These are phyloP conservation scores for Felis chaus DNA, from an alignment of 2,113 vertebrate genomes.

Conservation along the genomic window DNA sequence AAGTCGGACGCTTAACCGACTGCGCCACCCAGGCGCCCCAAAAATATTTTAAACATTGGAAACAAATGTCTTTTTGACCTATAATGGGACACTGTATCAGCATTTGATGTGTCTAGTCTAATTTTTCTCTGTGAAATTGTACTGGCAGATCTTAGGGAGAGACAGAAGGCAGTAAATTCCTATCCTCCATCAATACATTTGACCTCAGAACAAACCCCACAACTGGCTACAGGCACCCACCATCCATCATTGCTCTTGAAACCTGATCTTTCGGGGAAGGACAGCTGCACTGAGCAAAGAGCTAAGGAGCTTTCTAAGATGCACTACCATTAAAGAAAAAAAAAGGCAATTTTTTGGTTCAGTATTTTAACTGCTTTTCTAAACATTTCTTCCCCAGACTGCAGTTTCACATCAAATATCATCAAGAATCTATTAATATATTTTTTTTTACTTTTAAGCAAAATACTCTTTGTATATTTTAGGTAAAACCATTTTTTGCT, in stretches of 20 bases:
- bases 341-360: slow-evolving; percentile 63
- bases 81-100: slow-evolving; percentile 55
- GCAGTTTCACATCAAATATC: neutral
- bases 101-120: slow-evolving; percentile 52
- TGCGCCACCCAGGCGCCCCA: neutral
- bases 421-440: slow-evolving; percentile 43
- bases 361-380: slow-evolving; percentile 67
- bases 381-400: slow-evolving; percentile 54
- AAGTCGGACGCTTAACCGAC: too few species aligned
- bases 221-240: slow-evolving; percentile 92
- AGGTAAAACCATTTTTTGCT: slow-evolving; percentile 27
- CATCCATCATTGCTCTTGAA: slow-evolving; percentile 93
- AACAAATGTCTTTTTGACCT: slow-evolving; percentile 72
- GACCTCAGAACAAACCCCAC: slow-evolving; percentile 89
- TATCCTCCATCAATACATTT: slow-evolving; percentile 85
- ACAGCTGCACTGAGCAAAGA: slow-evolving; percentile 89
- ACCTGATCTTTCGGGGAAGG: slow-evolving; percentile 91
- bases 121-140: slow-evolving; percentile 70
- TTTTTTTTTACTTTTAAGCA: neutral
- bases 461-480: neutral
- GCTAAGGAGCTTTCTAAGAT: slow-evolving; percentile 86
- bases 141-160: slow-evolving; percentile 66
- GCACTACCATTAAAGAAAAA: slow-evolving; percentile 62
- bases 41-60: slow-evolving; percentile 57
- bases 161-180: slow-evolving; percentile 85